These are phyloP conservation scores for Ectropis grisescens DNA, from an alignment of 1,140 invertebrate species.

Conservation along the genomic window DNA sequence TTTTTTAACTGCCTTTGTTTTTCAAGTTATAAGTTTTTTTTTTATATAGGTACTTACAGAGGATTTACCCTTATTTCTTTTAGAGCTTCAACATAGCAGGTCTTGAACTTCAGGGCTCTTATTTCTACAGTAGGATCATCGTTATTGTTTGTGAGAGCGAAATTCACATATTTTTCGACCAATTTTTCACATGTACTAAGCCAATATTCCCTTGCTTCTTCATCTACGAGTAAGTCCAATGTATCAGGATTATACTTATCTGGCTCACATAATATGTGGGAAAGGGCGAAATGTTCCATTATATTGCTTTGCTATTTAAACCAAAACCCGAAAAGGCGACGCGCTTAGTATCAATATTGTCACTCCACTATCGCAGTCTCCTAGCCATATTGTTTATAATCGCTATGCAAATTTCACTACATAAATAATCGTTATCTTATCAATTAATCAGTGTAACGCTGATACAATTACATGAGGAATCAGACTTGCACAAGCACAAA, in stretches of 20 bases:
- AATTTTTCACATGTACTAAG: conserved; percentile 90
- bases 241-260: conserved; percentile 88
- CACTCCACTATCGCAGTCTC: too few relatives aligned
- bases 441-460: conserved; percentile 7
- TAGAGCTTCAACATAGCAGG: conserved; percentile 86
- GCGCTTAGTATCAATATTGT: too few relatives aligned
- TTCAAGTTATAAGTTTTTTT: too few relatives aligned
- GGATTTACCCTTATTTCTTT: conserved; percentile 84
- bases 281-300: conserved; percentile 62
- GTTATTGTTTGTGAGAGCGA: conserved; percentile 83
- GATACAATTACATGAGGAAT: too few relatives aligned
- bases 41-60: conserved; percentile 73
- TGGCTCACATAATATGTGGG: conserved; percentile 53
- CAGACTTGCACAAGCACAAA: too few relatives aligned
- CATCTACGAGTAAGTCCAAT: conserved; percentile 87
- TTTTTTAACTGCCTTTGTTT: too few relatives aligned
- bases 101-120: conserved; percentile 85
- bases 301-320: conserved; percentile 19
- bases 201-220: conserved; percentile 93
- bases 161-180: conserved; percentile 80
- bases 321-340: conserved; percentile 5
- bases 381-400: conserved; percentile 43
- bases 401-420: conserved; percentile 30
- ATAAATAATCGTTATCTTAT: conserved; percentile 40
- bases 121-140: conserved; percentile 80